These are phyloP conservation scores for Campoplex capitator DNA, from an alignment of 2,888 invertebrate genomes.

Conservation along the genomic window DNA sequence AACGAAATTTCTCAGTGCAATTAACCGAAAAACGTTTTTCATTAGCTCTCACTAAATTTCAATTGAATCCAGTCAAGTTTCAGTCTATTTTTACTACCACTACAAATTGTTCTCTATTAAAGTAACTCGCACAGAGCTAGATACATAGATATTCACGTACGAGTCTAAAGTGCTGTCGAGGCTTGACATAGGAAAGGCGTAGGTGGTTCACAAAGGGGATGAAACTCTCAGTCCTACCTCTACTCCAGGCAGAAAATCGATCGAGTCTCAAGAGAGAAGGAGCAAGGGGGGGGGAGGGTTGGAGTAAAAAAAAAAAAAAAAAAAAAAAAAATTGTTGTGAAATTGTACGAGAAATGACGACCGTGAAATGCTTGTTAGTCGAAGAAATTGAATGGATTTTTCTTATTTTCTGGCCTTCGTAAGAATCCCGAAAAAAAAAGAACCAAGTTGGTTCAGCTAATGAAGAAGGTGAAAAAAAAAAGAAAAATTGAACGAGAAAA, in stretches of 20 bases:
- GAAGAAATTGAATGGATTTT: not conserved
- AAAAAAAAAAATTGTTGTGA: not conserved
- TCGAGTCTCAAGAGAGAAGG: slow-evolving; percentile 38
- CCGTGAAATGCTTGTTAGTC: slow-evolving; percentile 24
- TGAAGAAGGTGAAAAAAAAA: too few relatives aligned
- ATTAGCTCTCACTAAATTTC: not conserved
- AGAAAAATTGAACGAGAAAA: not conserved
- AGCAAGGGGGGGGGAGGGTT: not conserved
- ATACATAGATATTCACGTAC: not conserved
- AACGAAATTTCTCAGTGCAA: not conserved
- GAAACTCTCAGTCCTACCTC: slow-evolving; percentile 17
- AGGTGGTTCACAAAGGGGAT: slow-evolving; percentile 39
- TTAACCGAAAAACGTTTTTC: not conserved
- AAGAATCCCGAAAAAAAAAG: not conserved
- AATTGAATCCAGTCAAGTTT: not conserved
- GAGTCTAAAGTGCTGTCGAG: slow-evolving; percentile 24
- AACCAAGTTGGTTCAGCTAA: not conserved
- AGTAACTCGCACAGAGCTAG: not conserved
- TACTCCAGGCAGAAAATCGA: slow-evolving; percentile 33
- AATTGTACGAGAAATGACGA: slow-evolving; percentile 10
- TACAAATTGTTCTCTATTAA: slow-evolving; percentile 6
- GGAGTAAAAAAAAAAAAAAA: too few relatives aligned
- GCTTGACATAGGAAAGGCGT: slow-evolving; percentile 21
- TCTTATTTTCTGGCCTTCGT: not conserved
- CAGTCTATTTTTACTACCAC: not conserved